Evolutionary conservation across 1,140 invertebrate species (phyloP).

Genomic region (Brachionus sp.): DNA sequence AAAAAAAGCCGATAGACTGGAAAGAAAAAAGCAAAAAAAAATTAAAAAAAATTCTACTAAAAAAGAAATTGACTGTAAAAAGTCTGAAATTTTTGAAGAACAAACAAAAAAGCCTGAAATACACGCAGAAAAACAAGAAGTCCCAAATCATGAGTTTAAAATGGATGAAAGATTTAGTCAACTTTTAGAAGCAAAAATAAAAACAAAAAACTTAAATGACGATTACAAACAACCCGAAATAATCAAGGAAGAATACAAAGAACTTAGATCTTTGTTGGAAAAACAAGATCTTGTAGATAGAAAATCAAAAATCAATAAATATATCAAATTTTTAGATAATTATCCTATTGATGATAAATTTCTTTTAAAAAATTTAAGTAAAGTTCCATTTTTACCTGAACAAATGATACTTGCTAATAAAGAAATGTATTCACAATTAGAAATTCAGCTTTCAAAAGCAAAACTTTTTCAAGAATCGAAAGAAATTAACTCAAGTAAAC

Average conservation of each 20-base stretch:
- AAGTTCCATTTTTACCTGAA: slow-evolving; percentile 19
- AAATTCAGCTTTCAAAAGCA: not conserved
- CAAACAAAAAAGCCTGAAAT: not conserved
- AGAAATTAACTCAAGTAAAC: not conserved
- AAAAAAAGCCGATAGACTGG: not conserved
- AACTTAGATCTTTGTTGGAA: not conserved
- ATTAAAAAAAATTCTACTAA: not conserved
- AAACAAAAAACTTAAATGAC: not conserved
- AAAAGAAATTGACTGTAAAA: not conserved
- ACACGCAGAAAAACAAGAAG: not conserved
- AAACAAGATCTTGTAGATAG: not conserved
- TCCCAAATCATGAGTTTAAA: not conserved
- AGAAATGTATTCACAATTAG: not conserved
- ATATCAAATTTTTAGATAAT: not conserved
- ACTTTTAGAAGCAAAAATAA: not conserved
- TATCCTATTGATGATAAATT: not conserved
- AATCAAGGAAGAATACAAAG: not conserved
- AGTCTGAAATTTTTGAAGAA: not conserved
- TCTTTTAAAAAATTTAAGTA: not conserved
- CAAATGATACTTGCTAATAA: not conserved
- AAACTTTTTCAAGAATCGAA: not conserved
- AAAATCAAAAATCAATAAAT: not conserved
- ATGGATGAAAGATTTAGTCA: not conserved
- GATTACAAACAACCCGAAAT: not conserved
- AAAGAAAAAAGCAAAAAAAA: not conserved